These are phyloP conservation scores for Drosophila ezoana DNA, from an alignment of 2,888 invertebrate genomes.

Conservation along the genomic window DNA sequence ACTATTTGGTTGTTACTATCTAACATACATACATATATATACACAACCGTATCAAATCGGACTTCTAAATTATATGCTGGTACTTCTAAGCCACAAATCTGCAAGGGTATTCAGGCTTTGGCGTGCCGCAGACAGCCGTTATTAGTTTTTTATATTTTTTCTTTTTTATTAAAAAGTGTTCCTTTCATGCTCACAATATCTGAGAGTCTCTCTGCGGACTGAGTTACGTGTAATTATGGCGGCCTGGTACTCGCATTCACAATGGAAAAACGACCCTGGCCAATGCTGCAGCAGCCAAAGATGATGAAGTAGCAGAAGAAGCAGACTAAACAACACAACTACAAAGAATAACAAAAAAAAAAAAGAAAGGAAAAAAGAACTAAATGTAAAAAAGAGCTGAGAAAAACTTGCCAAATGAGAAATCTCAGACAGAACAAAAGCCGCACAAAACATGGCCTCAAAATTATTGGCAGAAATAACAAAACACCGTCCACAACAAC, in stretches of 20 bases:
- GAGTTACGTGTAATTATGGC: slow-evolving; percentile 31
- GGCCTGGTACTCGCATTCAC: slow-evolving; percentile 6
- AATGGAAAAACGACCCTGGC: slow-evolving; percentile 12
- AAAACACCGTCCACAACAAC: slow-evolving; percentile 26
- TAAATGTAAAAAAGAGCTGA: slow-evolving; percentile 6
- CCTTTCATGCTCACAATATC: slow-evolving; percentile 12
- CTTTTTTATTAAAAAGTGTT: slow-evolving; percentile 2
- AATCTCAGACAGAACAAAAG: slow-evolving; percentile 41
- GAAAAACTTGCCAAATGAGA: slow-evolving; percentile 44
- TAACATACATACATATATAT: too few species aligned
- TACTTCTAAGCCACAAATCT: too few species aligned
- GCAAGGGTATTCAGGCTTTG: too few species aligned
- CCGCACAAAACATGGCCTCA: slow-evolving; percentile 43
- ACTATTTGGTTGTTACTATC: too few species aligned
- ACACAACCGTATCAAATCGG: too few species aligned
- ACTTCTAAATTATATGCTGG: too few species aligned
- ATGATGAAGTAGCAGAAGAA: slow-evolving; percentile 4
- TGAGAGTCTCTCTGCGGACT: neutral
- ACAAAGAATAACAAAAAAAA: slow-evolving; percentile 6
- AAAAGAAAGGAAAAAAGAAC: neutral
- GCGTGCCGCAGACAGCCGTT: too few species aligned
- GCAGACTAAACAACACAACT: slow-evolving; percentile 18
- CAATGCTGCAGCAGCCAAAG: slow-evolving; percentile 18
- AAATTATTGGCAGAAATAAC: slow-evolving; percentile 55
- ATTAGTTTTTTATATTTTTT: neutral